Percentiles rank a stretch among this genome's conserved stretches.
Conservation (phyloP, 64 coral and sea anemone species). For the Anthopleura sola region DNA sequence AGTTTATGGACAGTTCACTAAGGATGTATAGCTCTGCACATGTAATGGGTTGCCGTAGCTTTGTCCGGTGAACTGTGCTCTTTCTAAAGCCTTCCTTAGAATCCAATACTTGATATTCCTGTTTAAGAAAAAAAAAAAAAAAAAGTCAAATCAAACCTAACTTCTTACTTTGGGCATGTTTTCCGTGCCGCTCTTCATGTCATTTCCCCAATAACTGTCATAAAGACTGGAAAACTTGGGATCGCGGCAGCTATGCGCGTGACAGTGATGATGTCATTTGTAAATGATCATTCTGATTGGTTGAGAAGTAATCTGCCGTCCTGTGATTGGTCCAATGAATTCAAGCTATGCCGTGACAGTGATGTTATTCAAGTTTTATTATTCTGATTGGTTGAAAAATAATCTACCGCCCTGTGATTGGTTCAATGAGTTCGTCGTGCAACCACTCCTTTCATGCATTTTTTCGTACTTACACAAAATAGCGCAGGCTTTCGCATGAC, state of each 20-base stretch:
- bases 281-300: background rate
- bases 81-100: background rate
- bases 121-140: background rate
- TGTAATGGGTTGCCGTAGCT: too few relatives aligned
- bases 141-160: background rate
- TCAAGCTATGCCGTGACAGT: background rate
- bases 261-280: background rate
- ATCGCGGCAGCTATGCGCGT: too few relatives aligned
- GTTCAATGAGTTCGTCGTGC: too few relatives aligned
- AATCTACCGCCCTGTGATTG: too few relatives aligned
- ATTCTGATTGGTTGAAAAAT: too few relatives aligned
- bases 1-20: too few relatives aligned
- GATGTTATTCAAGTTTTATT: background rate
- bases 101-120: constrained; percentile 30
- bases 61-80: too few relatives aligned
- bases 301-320: too few relatives aligned
- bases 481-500: background rate
- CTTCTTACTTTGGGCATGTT: background rate
- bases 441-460: too few relatives aligned
- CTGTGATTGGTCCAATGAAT: too few relatives aligned
- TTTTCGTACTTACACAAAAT: background rate
- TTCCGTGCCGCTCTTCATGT: background rate
- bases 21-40: too few relatives aligned
- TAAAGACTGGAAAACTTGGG: background rate
- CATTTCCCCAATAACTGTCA: too few relatives aligned